Evolutionary conservation across 2,888 invertebrate species (phyloP).

Genomic region (Plemyria rubiginata): DNA sequence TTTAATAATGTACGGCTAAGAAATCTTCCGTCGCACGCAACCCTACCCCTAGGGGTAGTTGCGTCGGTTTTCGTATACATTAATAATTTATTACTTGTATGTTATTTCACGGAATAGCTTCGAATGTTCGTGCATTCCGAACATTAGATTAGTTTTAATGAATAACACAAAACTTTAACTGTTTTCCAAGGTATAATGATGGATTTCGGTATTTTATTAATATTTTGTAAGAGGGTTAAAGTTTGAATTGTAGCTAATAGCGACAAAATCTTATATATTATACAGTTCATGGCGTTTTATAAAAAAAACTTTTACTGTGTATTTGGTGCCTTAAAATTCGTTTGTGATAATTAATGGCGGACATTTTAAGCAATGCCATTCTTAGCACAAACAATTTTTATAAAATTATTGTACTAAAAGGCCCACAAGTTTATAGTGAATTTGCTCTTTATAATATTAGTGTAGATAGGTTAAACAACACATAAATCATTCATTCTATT

Average conservation of each 20-base stretch:
- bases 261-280: conserved; percentile 9
- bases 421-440: too few relatives aligned
- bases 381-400: too few relatives aligned
- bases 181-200: conserved; percentile 33
- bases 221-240: conserved; percentile 30
- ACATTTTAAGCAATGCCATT: neutral
- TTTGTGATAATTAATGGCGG: neutral
- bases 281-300: neutral
- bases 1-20: conserved; percentile 7
- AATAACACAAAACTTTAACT: conserved; percentile 34
- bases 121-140: conserved; percentile 31
- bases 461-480: too few relatives aligned
- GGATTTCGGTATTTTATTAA: conserved; percentile 33
- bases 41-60: conserved; percentile 24
- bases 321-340: neutral
- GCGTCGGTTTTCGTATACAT: conserved; percentile 32
- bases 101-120: conserved; percentile 34
- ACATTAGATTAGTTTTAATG: conserved; percentile 37
- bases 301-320: neutral
- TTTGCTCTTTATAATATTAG: too few relatives aligned
- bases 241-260: conserved; percentile 9
- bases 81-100: conserved; percentile 36
- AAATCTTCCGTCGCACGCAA: conserved; percentile 1
- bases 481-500: too few relatives aligned
- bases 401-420: too few relatives aligned